A percentile compares a stretch with the other conserved stretches of the same genome.
phyloP scores from a whole-genome alignment of 2,888 invertebrate genomes.

The Polymixis flavicincta region DNA sequence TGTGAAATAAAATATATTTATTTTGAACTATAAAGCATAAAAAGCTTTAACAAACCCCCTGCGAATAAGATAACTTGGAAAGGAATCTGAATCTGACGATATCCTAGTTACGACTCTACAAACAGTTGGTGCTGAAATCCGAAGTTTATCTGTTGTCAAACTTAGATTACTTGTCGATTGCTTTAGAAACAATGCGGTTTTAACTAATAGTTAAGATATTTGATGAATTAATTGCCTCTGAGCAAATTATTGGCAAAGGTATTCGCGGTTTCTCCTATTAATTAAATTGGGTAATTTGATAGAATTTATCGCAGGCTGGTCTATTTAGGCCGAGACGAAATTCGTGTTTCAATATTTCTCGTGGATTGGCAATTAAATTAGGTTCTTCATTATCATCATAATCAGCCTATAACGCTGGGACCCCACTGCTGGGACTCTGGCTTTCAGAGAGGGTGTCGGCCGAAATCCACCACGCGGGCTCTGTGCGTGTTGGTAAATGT shows the following conservation, averaged over 20 bases:
- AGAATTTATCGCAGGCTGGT: slow-evolving; percentile 61
- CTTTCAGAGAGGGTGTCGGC: too few species aligned
- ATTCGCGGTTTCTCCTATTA: slow-evolving; percentile 74
- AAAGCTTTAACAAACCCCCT: neutral
- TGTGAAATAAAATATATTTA: too few species aligned
- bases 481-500: too few species aligned
- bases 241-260: slow-evolving; percentile 70
- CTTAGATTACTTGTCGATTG: slow-evolving; percentile 54
- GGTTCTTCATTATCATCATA: neutral
- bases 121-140: slow-evolving; percentile 27
- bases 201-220: slow-evolving; percentile 64
- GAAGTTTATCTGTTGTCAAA: slow-evolving; percentile 52
- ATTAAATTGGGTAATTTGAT: slow-evolving; percentile 70
- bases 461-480: too few species aligned
- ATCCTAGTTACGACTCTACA: slow-evolving; percentile 12
- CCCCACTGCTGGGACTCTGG: too few species aligned
- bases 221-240: slow-evolving; percentile 73
- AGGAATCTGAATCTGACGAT: neutral
- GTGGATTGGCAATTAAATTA: slow-evolving; percentile 32
- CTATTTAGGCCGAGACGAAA: slow-evolving; percentile 50
- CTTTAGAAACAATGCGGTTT: slow-evolving; percentile 63
- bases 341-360: slow-evolving; percentile 37
- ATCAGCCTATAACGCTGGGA: too few species aligned
- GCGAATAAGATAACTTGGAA: slow-evolving; percentile 3
- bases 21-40: neutral